Percentiles rank a stretch among this genome's conserved stretches.
Evolutionary conservation across 2,888 invertebrate genomes (phyloP).

Genomic region (Lasius platythorax): DNA sequence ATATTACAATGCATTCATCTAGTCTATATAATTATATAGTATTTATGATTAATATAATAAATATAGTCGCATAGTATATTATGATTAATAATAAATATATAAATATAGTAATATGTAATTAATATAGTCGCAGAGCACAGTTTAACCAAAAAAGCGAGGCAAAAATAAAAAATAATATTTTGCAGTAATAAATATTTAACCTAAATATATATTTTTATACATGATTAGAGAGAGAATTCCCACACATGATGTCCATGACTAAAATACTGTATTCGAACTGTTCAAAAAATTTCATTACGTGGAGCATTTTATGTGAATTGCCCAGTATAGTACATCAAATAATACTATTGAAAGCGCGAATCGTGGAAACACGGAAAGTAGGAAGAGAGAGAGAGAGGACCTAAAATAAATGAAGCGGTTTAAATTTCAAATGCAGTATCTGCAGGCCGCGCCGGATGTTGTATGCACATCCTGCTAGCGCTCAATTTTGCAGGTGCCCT

Average conservation of each 20-base stretch:
- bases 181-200: not conserved
- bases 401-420: slow-evolving; percentile 48
- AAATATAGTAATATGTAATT: not conserved
- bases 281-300: slow-evolving; percentile 9
- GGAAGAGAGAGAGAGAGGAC: not conserved
- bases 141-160: not conserved
- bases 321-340: slow-evolving; percentile 19
- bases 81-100: too few relatives aligned
- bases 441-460: slow-evolving; percentile 44
- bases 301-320: slow-evolving; percentile 8
- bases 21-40: not conserved
- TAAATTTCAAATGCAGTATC: slow-evolving; percentile 53
- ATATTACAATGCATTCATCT: not conserved
- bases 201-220: not conserved
- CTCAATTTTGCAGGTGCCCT: slow-evolving; percentile 62
- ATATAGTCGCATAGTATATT: too few relatives aligned
- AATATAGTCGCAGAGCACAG: not conserved
- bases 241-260: not conserved
- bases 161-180: slow-evolving; percentile 14
- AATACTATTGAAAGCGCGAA: slow-evolving; percentile 30
- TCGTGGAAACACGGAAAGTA: slow-evolving; percentile 2
- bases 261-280: not conserved
- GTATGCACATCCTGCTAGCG: slow-evolving; percentile 51
- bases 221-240: not conserved
- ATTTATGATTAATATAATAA: not conserved